Evolutionary conservation across 92 coral and sea anemone genomes (phyloP), one percentile per base, ranked within the genome.

Genomic region (Blastomussa wellsi): DNA sequence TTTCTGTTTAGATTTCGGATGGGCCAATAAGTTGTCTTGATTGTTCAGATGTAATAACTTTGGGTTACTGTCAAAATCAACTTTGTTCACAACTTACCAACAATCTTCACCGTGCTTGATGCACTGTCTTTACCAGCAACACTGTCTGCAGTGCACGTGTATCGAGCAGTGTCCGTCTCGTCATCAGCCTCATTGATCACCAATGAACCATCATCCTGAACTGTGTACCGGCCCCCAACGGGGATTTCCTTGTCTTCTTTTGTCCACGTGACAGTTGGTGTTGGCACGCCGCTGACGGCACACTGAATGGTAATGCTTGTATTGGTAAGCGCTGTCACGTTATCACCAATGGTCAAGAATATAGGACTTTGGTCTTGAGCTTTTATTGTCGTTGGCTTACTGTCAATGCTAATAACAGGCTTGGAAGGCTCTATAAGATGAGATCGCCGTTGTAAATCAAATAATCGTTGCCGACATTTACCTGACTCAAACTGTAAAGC

Each of bases 221-320:
- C 77, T 29, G 74, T 49, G 81, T 85, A 85, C 88, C 72, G 86
- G 53, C 83, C 92, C 0, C 60, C 88, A 38, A 31, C 14, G 24
- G 42, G 15, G 22, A 87, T 67, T 57, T 51, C 79, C 35, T 83
- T 79, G 22, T 57, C 91, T 41, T 90, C 86, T 62, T 82, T 90
- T 11, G 28, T 32, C 93, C 93, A 90, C 28, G 83, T 90, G 33
- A 90, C 74, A 22, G 78, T 52, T 62, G 93, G 93, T 60, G 17
- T 72, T 55, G 93, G 93, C 13, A 74, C 64, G 31, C 93, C 93
- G 70, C 83, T 90, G 36, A 86, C 49, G 24, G 69, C 77, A 81
- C 93, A 90, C 77, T 84, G 68, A 82, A 90, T 78, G 67, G 88
- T 90, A 17, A 90, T 60, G 32, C 84, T 51, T 47, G 91, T 88